Evolutionary conservation across 2,797 vertebrate species (phyloP), one percentile per base, ranked within the genome.

Genomic region (Macropodus opercularis): DNA sequence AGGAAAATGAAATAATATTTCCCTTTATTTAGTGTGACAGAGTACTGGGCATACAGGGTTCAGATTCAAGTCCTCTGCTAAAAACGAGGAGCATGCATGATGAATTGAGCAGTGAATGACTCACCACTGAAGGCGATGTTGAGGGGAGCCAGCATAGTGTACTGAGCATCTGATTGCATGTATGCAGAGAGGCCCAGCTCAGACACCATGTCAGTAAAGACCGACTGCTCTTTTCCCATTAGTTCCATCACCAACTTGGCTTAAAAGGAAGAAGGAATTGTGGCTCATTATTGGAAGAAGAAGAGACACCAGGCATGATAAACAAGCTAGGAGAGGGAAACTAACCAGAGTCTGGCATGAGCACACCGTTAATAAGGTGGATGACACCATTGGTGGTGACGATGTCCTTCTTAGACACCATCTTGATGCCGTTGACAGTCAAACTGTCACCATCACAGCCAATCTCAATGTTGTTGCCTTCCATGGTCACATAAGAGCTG

Each of bases 341-440:
- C 94, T 92, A 64, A 99, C 98, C 97, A 75, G 98, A 98, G 78
- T 99, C 93, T 56, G 97, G 98, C 87, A 99, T 94, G 47, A 98
- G 90, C 41, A 98, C 96, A 84, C 93, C 42, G 69, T 96, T 95
- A 51, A 98, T 96, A 52, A 98, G 84, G 74, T 99, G 98, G 80
- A 99, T 95, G 62, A 99, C 96, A 0, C 98, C 98, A 1, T 99
- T 99, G 80, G 81, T 94, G 54, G 95, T 95, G 49, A 99, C 94
- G 29, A 99, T 96, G 72, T 99, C 98, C 86, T 99, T 99, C 75
- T 93, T 94, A 58, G 84, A 90, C 29, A 98, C 96, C 94, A 99
- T 98, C 90, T 95, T 96, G 70, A 96, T 69, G 8, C 97, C 98
- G 2, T 99, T 98, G 35, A 99, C 90, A 5, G 95, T 98, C 42